A percentile compares a stretch with the other conserved stretches of the same genome.
phyloP scores from a whole-genome alignment of 2,113 vertebrate genomes.

The Odontophorus gujanensis region DNA sequence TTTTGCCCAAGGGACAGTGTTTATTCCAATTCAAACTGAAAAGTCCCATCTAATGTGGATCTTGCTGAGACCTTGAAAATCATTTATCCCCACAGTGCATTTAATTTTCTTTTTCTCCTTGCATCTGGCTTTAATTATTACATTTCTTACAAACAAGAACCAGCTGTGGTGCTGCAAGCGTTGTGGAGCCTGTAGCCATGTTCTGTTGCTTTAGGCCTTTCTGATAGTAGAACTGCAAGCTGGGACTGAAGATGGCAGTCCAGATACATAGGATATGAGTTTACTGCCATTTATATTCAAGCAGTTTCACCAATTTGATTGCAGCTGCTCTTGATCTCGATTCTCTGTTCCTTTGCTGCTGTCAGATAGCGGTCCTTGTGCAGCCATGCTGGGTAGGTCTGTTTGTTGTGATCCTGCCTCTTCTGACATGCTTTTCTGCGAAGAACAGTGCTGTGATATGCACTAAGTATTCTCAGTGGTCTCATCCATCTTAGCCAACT shows the following conservation, averaged over 20 bases:
- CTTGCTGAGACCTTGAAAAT: constrained; percentile 41
- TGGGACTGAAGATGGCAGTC: background rate
- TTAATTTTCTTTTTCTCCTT: background rate
- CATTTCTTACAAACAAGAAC: constrained; percentile 14
- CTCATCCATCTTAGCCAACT: background rate
- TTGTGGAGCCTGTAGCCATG: background rate
- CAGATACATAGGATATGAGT: background rate
- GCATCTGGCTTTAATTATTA: constrained; percentile 48
- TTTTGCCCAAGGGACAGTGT: background rate
- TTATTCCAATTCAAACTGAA: constrained; percentile 6
- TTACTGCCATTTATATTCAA: background rate
- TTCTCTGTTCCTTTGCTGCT: background rate
- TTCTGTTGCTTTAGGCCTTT: background rate
- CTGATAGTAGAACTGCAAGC: background rate
- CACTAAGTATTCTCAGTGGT: background rate
- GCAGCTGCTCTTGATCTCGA: background rate
- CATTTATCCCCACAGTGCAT: background rate
- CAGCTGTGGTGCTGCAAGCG: constrained; percentile 3
- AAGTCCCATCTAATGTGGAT: background rate
- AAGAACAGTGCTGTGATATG: background rate
- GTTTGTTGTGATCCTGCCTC: background rate
- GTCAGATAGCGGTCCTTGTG: background rate
- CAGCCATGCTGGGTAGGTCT: fast-evolving
- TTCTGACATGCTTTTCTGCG: background rate
- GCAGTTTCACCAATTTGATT: background rate